Conservation (phyloP, 2,113 vertebrate genomes). For the Meles meles region DNA sequence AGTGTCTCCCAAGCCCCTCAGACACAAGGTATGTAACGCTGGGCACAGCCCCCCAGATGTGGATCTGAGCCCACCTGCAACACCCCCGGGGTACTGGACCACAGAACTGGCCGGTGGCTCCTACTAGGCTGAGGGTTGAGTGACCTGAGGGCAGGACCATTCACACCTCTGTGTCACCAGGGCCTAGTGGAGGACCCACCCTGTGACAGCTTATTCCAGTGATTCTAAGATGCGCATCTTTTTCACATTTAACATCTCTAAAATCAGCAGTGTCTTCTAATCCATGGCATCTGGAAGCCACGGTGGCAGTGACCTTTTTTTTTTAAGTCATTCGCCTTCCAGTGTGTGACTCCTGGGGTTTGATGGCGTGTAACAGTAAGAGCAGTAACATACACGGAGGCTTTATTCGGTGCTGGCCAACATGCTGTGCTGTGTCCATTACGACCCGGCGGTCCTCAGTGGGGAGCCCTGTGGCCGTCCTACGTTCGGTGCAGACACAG, state of each 20-base stretch:
- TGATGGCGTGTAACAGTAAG: neutral
- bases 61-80: too few relatives aligned
- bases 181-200: neutral
- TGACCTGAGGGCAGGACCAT: neutral
- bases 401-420: too few relatives aligned
- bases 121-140: neutral
- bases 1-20: conserved; percentile 84
- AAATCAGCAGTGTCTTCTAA: neutral
- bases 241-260: neutral
- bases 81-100: neutral
- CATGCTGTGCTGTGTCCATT: fast-evolving
- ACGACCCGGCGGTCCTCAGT: neutral
- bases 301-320: too few relatives aligned
- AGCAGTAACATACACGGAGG: neutral
- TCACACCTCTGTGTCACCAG: neutral
- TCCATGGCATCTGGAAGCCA: neutral
- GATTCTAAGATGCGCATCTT: neutral
- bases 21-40: conserved; percentile 78
- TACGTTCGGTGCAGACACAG: neutral
- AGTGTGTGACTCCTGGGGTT: neutral
- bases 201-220: neutral
- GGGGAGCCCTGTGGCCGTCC: neutral
- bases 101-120: neutral
- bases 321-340: neutral
- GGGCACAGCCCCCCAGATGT: fast-evolving